Evolutionary conservation across 1,140 invertebrate genomes (phyloP), one percentile per base, ranked within the genome.

Genomic region (Drosophila bocqueti): DNA sequence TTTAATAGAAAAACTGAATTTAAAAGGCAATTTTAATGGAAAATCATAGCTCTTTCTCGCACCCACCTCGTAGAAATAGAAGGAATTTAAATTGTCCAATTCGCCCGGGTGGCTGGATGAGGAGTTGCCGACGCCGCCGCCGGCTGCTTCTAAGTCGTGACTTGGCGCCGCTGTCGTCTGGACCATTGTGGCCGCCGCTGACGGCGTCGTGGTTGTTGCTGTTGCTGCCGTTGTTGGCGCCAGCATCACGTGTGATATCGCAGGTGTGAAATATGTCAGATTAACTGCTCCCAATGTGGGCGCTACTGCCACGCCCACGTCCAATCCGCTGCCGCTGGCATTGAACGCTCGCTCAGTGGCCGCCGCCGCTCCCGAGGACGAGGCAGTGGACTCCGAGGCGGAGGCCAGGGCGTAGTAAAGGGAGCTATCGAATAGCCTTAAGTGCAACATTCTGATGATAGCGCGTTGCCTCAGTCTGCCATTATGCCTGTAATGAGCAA

Each of bases 61-160:
- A 83, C 84, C 36, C 69, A 91, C 89, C 89, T 91, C 84, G 63
- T 90, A 91, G 72, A 91, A 91, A 75, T 89, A 91, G 67, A 91
- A 91, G 31, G 90, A 91, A 76, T 91, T 91, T 49, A 91, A 72
- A 73, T 91, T 89, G 68, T 91, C 89, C 62, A 87, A 45, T 52
- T 89, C 85, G 43, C 61, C 78, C 15, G 73, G 60, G 71, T 84
- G 67, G 7, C 59, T 59, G 36, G 57, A 58, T 21, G 78, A 68
- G 24, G 74, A 54, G 50, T 84, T 87, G 63, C 59, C 55, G 45
- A 59, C 36, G 36, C 46, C 29, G 66, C 57, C 29, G 61, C 50
- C 36, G 64, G 34, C 54, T 34, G 64, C 62, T 59, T 75, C 77
- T 40, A 84, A 78, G 65, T 87, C 84, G 67, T 64, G 74, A 65